These are phyloP conservation scores for Polyploca ridens DNA, from an alignment of 2,888 invertebrate genomes.

Conservation along the genomic window DNA sequence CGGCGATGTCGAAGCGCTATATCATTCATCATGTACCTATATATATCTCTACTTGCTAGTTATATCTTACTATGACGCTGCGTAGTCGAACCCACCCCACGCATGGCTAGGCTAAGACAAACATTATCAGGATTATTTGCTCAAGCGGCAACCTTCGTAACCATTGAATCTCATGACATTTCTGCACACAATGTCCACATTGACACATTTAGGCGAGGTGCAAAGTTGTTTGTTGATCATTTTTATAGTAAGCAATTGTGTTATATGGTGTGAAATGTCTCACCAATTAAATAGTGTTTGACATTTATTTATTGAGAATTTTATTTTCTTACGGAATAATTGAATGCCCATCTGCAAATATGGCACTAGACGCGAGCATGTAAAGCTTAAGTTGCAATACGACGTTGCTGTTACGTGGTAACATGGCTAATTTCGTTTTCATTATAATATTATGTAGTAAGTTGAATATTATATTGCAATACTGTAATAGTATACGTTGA, in stretches of 20 bases:
- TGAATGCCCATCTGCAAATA: conserved; percentile 83
- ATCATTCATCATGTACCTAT: conserved; percentile 58
- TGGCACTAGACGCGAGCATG: conserved; percentile 64
- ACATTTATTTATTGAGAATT: conserved; percentile 84
- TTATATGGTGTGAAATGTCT: conserved; percentile 80
- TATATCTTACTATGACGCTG: conserved; percentile 53
- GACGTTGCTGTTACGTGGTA: conserved; percentile 46
- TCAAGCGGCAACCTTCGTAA: conserved; percentile 80
- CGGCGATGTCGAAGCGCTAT: conserved; percentile 64
- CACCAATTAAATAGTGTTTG: conserved; percentile 81
- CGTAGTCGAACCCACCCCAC: conserved; percentile 77
- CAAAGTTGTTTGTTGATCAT: conserved; percentile 83
- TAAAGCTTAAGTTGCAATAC: conserved; percentile 49
- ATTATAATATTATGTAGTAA: conserved; percentile 24
- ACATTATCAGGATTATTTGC: conserved; percentile 78
- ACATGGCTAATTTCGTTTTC: conserved; percentile 31
- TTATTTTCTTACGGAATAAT: conserved; percentile 82
- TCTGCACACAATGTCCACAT: conserved; percentile 69
- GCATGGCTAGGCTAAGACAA: conserved; percentile 75
- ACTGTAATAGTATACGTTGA: conserved; percentile 20
- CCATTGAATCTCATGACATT: conserved; percentile 81
- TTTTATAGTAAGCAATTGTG: conserved; percentile 83
- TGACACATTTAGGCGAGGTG: conserved; percentile 72
- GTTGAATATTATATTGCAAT: conserved; percentile 23
- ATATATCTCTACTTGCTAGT: conserved; percentile 30